Base-by-base conservation (phyloP, 2,797 vertebrate genomes). In the Coccyzus lansbergi region DNA sequence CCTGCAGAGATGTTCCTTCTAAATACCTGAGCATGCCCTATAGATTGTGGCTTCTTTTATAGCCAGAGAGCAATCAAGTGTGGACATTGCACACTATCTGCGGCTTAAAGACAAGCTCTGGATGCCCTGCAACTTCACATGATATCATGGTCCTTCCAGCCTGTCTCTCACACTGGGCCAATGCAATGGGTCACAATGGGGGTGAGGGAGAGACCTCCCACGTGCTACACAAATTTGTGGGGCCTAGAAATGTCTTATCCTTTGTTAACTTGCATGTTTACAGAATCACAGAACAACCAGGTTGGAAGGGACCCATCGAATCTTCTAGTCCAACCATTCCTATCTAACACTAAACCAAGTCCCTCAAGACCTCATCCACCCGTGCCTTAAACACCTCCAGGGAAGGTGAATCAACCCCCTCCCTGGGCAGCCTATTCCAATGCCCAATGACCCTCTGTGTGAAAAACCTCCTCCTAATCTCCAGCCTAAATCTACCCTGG, bases 151-250 rank as follows among this genome's bases (percentile, higher is more conserved):
- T 55, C 76, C 36, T 77, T 34, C 15, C 53, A 83, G 46, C 24
- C 33, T 24, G 29, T 21, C 21, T 44, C 40, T 59, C 21, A 3
- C 1, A 10, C 29, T 53, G 68, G n/a, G 34, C 14, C 65, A 34
- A 10, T 4, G 25, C 0, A 0, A 38, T 6, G 44, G 38, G 31
- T 18, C 52, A 17, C 1, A 3, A 33, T 17, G 17, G 29, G 11
- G 10, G 7, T 2, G 2, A 25, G 31, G 8, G 25, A 52, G 2
- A 17, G 5, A 52, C 5, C 19, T 7, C 0, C 5, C 19, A 10
- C 0, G 0, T 5, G 56, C 63, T 58, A 8, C n/a, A 19, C 11
- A 44, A 86, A 5, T 3, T 28, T 16, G 5, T 58, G 75, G 55
- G 9, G 58, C 83, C 86, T 64, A 69, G 42, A 71, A 90, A 86